Conservation (phyloP, 64 coral and sea anemone genomes). For the Catalaphyllia jardinei region DNA sequence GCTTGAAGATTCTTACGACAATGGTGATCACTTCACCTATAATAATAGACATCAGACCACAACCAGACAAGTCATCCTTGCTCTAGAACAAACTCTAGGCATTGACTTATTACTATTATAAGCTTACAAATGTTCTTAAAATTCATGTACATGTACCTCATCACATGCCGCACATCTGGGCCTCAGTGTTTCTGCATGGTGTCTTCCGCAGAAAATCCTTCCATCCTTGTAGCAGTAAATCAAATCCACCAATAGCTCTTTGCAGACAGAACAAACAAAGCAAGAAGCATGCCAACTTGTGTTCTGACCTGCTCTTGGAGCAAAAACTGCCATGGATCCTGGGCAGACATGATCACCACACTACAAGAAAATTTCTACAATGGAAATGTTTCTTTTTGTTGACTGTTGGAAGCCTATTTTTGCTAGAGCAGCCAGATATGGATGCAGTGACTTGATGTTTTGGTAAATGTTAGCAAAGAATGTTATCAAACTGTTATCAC, state of each 20-base stretch:
- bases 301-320: conserved; percentile 84
- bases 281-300: conserved; percentile 90
- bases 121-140: not conserved
- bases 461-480: not conserved
- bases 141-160: conserved; percentile 63
- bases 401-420: not conserved
- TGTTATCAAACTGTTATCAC: not conserved
- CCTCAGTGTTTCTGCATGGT: conserved; percentile 90
- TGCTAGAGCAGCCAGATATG: not conserved
- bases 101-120: no score
- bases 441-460: no score
- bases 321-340: conserved; percentile 92
- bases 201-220: conserved; percentile 92
- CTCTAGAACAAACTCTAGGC: no score
- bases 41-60: no score
- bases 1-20: no score
- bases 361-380: conserved; percentile 34
- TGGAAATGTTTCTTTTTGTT: not conserved
- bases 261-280: conserved; percentile 86
- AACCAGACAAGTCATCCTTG: no score
- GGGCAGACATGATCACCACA: conserved; percentile 74
- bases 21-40: no score
- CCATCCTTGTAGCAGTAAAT: conserved; percentile 99
- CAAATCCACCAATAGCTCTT: conserved; percentile 90
- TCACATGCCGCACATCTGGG: conserved; percentile 98